These are phyloP conservation scores for Hexactinellida sp. DNA, from an alignment of 37 sponge, comb jelly and placozoan genomes.

Conservation along the genomic window DNA sequence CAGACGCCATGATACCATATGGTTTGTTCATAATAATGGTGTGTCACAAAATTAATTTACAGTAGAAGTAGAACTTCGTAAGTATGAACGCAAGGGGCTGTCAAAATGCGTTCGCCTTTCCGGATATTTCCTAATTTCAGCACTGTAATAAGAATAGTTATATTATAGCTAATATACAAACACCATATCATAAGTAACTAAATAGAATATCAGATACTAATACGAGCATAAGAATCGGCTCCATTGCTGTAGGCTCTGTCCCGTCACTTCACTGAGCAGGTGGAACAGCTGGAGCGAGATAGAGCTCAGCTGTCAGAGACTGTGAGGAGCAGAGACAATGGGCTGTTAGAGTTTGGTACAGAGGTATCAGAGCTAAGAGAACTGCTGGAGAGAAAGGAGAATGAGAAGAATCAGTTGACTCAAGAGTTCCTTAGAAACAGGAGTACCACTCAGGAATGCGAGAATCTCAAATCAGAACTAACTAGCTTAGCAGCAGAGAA, in stretches of 20 bases:
- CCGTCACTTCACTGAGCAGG: not conserved
- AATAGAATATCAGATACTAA: no score
- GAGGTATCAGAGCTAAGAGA: not conserved
- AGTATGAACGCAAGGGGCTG: no score
- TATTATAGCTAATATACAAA: no score
- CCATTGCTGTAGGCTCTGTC: not conserved
- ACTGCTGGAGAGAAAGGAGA: not conserved
- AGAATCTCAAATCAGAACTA: not conserved
- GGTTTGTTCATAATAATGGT: no score
- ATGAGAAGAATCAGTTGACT: not conserved
- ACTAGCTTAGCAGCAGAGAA: not conserved
- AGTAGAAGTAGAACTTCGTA: no score
- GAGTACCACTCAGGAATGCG: not conserved
- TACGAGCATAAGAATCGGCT: no score
- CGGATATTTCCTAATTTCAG: no score
- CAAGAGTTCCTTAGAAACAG: not conserved
- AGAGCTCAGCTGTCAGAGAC: not conserved
- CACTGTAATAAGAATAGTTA: no score
- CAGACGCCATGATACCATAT: no score
- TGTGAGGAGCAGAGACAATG: not conserved
- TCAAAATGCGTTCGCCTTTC: no score
- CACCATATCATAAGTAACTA: no score
- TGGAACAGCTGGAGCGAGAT: not conserved
- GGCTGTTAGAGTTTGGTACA: not conserved
- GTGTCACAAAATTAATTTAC: no score